Evolutionary conservation across 1,140 invertebrate species (phyloP), one percentile per base, ranked within the genome.

Genomic region (Hermatobates lingyangjiaoensis): DNA sequence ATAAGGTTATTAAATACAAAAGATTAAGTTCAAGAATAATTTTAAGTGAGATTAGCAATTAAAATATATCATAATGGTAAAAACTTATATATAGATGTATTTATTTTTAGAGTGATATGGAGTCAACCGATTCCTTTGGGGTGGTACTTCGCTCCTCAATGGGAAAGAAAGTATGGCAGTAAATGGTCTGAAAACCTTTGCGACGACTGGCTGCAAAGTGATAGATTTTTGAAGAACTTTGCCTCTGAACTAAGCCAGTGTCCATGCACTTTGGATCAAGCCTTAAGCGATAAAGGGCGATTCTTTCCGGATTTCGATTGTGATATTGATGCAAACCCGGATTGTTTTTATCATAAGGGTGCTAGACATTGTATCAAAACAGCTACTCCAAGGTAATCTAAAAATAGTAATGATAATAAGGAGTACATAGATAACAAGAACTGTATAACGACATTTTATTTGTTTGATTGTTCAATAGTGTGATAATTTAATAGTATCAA

Each of bases 351-450:
- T 60, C 87, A 97, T 62, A 76, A 79, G 58, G 84, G 82, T 23
- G 86, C 90, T 24, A 70, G 84, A 14, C 92, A 96, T 65, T 98
- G 93, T 64, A 87, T 97, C 7, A 79, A 81, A 60, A 90, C 87
- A 52, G 88, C 87, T 45, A 75, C 83, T 39, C 89, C 93, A 44
- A 87, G 85, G 90, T 94, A 74, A 74, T 70, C 61, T 48, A 34
- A 27, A n/a, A n/a, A n/a, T n/a, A n/a, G n/a, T n/a, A n/a, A n/a
- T n/a, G n/a, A n/a, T n/a, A n/a, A n/a, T n/a, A n/a, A n/a, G n/a
- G n/a, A n/a, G n/a, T n/a, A n/a, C n/a, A n/a, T n/a, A n/a, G n/a
- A n/a, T n/a, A n/a, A n/a, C n/a, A n/a, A n/a, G n/a, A n/a, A n/a
- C n/a, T n/a, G n/a, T n/a, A n/a, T n/a, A n/a, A n/a, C n/a, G n/a